Conservation (phyloP, 35 echinoderm and acorn worm genomes). For the Strongylocentrotus purpuratus region DNA sequence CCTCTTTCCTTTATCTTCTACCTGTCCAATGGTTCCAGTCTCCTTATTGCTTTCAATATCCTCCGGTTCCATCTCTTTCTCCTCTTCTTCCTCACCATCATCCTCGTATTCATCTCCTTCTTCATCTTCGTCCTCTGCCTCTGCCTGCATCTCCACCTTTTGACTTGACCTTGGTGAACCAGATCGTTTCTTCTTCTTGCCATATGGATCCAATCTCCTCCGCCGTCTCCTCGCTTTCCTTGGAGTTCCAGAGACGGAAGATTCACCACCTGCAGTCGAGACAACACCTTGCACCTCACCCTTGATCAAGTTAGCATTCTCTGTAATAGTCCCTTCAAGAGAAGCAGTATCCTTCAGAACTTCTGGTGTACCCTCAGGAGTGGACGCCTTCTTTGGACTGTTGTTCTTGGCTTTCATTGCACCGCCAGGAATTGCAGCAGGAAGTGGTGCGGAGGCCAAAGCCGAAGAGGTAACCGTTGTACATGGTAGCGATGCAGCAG, state of each 20-base stretch:
- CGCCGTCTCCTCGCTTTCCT: slow-evolving; percentile 23
- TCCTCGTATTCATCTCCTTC: slow-evolving; percentile 32
- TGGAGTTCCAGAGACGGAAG: neutral
- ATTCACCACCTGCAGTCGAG: neutral
- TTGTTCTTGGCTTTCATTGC: neutral
- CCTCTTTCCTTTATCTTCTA: neutral
- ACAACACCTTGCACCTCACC: neutral
- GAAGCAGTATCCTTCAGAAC: neutral
- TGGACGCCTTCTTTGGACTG: neutral
- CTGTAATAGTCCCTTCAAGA: neutral
- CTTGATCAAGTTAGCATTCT: neutral
- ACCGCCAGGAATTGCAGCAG: neutral
- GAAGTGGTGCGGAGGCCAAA: neutral
- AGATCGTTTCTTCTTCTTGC: neutral
- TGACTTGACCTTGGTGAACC: neutral
- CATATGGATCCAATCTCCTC: slow-evolving; percentile 28
- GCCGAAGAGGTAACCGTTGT: neutral
- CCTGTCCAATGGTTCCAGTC: neutral
- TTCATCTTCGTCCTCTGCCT: slow-evolving; percentile 16
- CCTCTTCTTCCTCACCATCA: neutral
- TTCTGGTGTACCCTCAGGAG: neutral
- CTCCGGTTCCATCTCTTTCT: neutral
- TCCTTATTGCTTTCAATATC: neutral
- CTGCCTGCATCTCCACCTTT: neutral
- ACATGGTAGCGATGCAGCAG: neutral